Evolutionary conservation across 2,797 vertebrate species (phyloP), one percentile per base, ranked within the genome.

Genomic region (Diceros bicornis): DNA sequence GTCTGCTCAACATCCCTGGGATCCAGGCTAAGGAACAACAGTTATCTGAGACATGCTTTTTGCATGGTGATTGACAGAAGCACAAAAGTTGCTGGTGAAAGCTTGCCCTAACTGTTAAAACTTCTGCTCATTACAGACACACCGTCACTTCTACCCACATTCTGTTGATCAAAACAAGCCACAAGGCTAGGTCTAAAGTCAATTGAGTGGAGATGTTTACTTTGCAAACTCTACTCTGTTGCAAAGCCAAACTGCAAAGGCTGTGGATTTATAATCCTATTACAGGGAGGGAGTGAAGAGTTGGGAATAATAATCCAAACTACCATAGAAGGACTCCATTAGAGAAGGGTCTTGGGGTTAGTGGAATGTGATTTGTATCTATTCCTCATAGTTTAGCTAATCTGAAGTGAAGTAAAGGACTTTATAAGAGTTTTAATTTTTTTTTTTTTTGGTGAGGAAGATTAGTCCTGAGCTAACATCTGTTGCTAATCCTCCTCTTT

Each of bases 261-360:
- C 79, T 81, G 20, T 95, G 47, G 41, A 87, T 87, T 93, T 87
- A 62, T 75, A 91, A 93, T 78, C 37, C 11, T 50, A n/a, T 92
- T 93, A 71, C 20, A 64, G 47, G 66, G 16, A 93, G 23, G n/a
- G 32, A 37, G 21, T 64, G 62, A 77, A 77, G 84, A 93, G 2
- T 71, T 92, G 57, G 68, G 78, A 94, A 78, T 44, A 78, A 41
- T 92, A 85, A 96, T 83, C 72, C 50, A 89, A 74, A 68, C 23
- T 77, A 75, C 50, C n/a, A 34, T 23, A 57, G 41, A 69, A 89
- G 52, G 52, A 57, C 23, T 78, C 50, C 14, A 34, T 62, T 79
- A 66, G 27, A 84, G 74, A 77, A 69, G 68, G 47, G 20, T 34
- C 25, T 92, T 92, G 55, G 77, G 3, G 2, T 87, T 90, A 82